A percentile compares a stretch with the other conserved stretches of the same genome.
Conservation (phyloP, 2,888 invertebrate genomes). For the Lamellibrachia columna region DNA sequence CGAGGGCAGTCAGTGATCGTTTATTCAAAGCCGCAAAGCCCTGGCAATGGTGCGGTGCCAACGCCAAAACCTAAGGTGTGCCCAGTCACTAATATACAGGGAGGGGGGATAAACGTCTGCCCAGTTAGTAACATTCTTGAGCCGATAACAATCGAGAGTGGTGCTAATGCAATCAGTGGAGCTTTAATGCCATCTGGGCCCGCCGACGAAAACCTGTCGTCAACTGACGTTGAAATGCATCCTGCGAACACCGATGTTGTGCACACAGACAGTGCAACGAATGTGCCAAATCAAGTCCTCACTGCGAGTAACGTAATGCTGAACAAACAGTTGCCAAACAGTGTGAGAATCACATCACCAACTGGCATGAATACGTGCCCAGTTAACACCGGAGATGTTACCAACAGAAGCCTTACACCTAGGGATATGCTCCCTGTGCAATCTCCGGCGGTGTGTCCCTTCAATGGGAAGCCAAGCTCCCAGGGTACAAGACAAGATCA, state of each 20-base stretch:
- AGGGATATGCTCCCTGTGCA: background rate
- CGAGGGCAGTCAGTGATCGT: constrained; percentile 10
- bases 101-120: background rate
- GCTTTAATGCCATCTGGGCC: background rate
- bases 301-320: background rate
- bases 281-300: background rate
- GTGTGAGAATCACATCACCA: background rate
- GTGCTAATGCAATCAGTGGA: background rate
- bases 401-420: constrained; percentile 16
- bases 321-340: background rate
- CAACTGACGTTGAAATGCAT: background rate
- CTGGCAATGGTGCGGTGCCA: background rate
- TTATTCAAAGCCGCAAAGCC: background rate
- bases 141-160: background rate
- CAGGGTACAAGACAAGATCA: background rate
- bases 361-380: background rate
- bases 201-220: background rate
- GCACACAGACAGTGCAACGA: background rate
- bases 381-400: background rate
- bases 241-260: background rate
- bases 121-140: background rate
- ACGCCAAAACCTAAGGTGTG: background rate
- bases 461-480: background rate
- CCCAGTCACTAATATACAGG: background rate
- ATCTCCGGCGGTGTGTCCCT: background rate